phyloP scores from a whole-genome alignment of 2,888 invertebrate genomes.

The Drosophila basisetae region DNA sequence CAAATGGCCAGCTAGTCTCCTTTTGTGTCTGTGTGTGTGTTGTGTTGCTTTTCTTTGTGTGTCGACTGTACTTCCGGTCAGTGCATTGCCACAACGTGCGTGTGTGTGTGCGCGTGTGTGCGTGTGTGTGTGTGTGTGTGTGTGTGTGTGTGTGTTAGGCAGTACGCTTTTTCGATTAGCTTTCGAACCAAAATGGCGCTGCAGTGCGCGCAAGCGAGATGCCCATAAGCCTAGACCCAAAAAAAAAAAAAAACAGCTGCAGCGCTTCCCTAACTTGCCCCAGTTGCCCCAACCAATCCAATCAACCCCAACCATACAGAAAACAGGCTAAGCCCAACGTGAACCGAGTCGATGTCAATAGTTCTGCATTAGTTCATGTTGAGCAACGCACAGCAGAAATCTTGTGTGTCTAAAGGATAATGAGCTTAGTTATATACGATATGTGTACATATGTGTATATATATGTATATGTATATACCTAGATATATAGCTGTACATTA shows the following conservation, averaged over 20 bases:
- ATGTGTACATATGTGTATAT: not conserved
- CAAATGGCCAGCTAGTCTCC: constrained; percentile 36
- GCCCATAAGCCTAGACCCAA: constrained; percentile 9
- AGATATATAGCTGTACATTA: not conserved
- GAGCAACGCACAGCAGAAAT: not conserved
- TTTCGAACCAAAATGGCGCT: constrained; percentile 65
- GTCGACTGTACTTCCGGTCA: constrained; percentile 77
- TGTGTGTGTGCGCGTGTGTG: constrained; percentile 14
- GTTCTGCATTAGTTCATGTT: not conserved
- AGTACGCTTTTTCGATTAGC: constrained; percentile 62
- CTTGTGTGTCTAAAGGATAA: not conserved
- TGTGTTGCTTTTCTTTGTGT: constrained; percentile 51
- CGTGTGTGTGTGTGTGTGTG: not conserved
- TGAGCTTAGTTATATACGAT: not conserved
- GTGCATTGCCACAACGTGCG: constrained; percentile 45
- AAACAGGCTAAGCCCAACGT: not conserved
- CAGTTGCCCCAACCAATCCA: not conserved
- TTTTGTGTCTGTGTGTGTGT: constrained; percentile 14
- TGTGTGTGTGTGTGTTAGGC: constrained; percentile 43
- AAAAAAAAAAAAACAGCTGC: no score
- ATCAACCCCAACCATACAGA: not conserved
- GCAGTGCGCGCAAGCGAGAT: constrained; percentile 27
- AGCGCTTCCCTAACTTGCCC: not conserved
- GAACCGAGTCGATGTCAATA: not conserved
- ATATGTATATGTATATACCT: not conserved